Evolutionary conservation across 2,888 invertebrate species (phyloP).

Genomic region (Sclerodermus sp.): DNA sequence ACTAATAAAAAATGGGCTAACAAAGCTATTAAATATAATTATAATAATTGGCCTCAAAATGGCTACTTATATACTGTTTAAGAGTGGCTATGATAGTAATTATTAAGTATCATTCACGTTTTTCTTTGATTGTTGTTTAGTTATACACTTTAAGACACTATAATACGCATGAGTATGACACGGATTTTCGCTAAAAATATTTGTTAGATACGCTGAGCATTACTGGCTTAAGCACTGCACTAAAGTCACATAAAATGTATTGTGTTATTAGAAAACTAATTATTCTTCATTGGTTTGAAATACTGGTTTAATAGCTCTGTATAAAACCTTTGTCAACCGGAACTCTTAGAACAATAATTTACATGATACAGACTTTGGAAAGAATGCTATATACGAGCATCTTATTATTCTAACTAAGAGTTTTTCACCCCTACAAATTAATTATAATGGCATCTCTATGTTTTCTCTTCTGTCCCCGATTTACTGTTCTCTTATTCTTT

Average conservation of each 20-base stretch:
- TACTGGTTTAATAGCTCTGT: slow-evolving; percentile 56
- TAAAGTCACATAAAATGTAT: slow-evolving; percentile 46
- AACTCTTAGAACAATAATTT: slow-evolving; percentile 52
- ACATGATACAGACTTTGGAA: slow-evolving; percentile 38
- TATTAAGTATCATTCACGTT: slow-evolving; percentile 47
- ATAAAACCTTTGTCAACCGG: slow-evolving; percentile 55
- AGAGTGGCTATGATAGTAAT: slow-evolving; percentile 41
- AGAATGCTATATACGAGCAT: slow-evolving; percentile 34
- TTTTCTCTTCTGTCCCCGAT: too few species aligned
- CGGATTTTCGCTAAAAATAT: slow-evolving; percentile 53
- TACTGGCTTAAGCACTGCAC: slow-evolving; percentile 46
- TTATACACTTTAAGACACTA: slow-evolving; percentile 45
- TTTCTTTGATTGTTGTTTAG: slow-evolving; percentile 48
- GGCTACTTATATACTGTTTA: slow-evolving; percentile 45
- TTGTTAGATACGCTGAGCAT: slow-evolving; percentile 52
- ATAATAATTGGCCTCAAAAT: slow-evolving; percentile 46
- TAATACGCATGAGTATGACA: slow-evolving; percentile 55
- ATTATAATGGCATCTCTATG: too few species aligned
- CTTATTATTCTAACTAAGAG: slow-evolving; percentile 9
- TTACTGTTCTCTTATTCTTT: too few species aligned
- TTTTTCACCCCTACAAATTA: too few species aligned
- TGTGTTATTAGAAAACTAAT: slow-evolving; percentile 54
- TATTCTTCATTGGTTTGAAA: slow-evolving; percentile 56
- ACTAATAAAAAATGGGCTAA: slow-evolving; percentile 18
- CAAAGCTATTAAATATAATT: slow-evolving; percentile 45